Evolutionary conservation across 1,140 invertebrate genomes (phyloP).

Genomic region (Leptopilina clavipes): DNA sequence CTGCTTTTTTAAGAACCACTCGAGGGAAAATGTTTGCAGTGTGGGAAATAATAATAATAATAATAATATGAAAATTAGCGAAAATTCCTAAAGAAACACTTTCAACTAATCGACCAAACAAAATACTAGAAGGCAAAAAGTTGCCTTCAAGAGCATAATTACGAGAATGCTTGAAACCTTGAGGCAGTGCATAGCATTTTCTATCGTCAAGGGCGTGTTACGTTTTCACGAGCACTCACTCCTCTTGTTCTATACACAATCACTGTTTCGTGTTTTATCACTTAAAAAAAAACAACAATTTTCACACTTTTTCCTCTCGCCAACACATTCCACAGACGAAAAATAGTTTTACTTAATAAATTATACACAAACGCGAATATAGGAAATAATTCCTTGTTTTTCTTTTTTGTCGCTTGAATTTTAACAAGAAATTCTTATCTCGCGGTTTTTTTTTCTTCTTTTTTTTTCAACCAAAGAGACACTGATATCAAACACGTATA

Average conservation of each 20-base stretch:
- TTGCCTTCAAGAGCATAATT: constrained; percentile 18
- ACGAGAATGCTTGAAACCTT: constrained; percentile 32
- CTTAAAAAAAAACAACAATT: neutral
- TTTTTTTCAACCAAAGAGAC: neutral
- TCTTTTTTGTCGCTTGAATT: too few relatives aligned
- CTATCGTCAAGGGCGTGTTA: constrained; percentile 21
- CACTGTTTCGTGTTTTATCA: constrained; percentile 18
- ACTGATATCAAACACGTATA: neutral
- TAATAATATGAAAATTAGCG: neutral
- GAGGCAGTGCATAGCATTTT: constrained; percentile 16
- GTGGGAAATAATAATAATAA: too few relatives aligned
- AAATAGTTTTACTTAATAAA: neutral
- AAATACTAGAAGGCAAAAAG: neutral
- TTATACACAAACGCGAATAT: neutral
- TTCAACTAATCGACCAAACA: constrained; percentile 11
- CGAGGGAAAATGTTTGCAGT: neutral
- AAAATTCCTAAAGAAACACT: neutral
- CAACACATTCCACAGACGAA: neutral
- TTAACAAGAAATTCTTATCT: too few relatives aligned
- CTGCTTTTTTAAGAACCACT: neutral
- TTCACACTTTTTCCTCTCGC: neutral
- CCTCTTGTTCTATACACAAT: constrained; percentile 19
- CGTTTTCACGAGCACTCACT: constrained; percentile 28
- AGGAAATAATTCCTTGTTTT: too few relatives aligned
- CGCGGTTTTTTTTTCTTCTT: neutral